phyloP scores from a whole-genome alignment of 2,888 invertebrate species.

The Napeogenes sylphis region DNA sequence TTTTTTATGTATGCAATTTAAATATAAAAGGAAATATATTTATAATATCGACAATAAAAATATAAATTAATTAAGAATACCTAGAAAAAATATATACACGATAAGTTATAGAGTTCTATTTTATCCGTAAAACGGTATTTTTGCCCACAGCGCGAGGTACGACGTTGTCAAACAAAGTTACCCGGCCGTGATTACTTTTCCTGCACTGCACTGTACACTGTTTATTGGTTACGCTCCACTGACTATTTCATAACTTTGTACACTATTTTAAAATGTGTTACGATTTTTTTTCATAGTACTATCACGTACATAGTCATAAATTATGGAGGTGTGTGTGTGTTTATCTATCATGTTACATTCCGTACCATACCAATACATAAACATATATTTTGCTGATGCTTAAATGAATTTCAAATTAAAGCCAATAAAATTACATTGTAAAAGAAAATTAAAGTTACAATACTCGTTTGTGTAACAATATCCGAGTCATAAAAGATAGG shows the following conservation, averaged over 20 bases:
- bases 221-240: constrained; percentile 43
- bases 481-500: constrained; percentile 49
- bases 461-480: constrained; percentile 43
- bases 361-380: constrained; percentile 9
- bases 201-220: constrained; percentile 45
- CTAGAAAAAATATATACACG: no score
- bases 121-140: not conserved
- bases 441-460: constrained; percentile 15
- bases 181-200: constrained; percentile 54
- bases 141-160: constrained; percentile 35
- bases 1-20: no score
- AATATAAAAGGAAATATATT: no score
- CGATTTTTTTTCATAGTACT: no score
- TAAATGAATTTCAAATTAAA: not conserved
- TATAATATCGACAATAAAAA: no score
- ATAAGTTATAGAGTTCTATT: not conserved
- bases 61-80: no score
- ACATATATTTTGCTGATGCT: no score
- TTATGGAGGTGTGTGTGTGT: no score
- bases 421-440: constrained; percentile 6
- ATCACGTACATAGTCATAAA: no score
- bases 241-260: constrained; percentile 32
- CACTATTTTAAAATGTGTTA: constrained; percentile 15
- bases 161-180: constrained; percentile 52
- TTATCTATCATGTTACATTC: no score